phyloP scores from a whole-genome alignment of 1,140 invertebrate genomes.

The Sesamia nonagrioides region DNA sequence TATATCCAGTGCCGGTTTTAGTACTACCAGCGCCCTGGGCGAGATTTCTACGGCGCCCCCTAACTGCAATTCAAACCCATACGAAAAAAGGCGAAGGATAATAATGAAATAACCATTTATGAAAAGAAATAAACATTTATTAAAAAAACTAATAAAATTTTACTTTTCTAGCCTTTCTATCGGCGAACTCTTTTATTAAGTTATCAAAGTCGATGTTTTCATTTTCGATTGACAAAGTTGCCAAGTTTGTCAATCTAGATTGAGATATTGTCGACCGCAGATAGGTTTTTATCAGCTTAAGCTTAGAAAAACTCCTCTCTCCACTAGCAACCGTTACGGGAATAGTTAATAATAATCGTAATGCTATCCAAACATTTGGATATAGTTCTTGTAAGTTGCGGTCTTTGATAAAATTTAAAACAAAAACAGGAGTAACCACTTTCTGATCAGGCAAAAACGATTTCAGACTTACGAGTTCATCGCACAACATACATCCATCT shows the following conservation, averaged over 20 bases:
- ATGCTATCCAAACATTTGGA: constrained; percentile 60
- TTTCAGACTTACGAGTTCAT: constrained; percentile 57
- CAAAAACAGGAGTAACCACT: constrained; percentile 52
- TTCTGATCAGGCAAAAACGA: constrained; percentile 54
- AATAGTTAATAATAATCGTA: constrained; percentile 58
- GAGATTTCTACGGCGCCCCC: constrained; percentile 17
- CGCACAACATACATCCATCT: constrained; percentile 57
- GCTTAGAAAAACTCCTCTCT: constrained; percentile 48
- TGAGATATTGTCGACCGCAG: constrained; percentile 64
- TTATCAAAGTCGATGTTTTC: constrained; percentile 57
- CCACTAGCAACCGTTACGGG: constrained; percentile 59
- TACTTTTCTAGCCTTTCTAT: constrained; percentile 46
- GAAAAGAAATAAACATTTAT: constrained; percentile 24
- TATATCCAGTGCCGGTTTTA: constrained; percentile 40
- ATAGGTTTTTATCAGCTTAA: constrained; percentile 70
- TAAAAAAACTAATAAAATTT: constrained; percentile 36
- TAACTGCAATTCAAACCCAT: constrained; percentile 18
- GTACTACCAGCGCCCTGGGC: constrained; percentile 34
- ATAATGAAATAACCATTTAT: constrained; percentile 27
- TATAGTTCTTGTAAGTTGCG: constrained; percentile 59
- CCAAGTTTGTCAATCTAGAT: constrained; percentile 56
- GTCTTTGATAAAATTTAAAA: constrained; percentile 61
- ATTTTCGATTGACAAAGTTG: constrained; percentile 46
- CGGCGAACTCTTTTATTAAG: constrained; percentile 54
- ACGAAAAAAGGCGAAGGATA: not conserved